phyloP scores from a whole-genome alignment of 2,113 vertebrate species.

The Pleuronectes platessa region DNA sequence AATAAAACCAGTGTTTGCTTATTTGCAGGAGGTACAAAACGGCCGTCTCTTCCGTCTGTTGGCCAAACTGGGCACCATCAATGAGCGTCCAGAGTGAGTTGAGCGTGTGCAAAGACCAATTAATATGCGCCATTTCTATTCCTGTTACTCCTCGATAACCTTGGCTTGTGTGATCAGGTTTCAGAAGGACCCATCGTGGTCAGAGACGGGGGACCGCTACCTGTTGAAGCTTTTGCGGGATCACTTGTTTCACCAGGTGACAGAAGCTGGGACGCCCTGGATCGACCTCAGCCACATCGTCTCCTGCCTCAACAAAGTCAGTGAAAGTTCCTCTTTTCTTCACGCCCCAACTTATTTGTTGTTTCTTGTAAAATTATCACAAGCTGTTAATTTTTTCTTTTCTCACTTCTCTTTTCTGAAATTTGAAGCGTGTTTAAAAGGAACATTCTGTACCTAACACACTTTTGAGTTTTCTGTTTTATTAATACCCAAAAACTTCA shows the following conservation, averaged over 20 bases:
- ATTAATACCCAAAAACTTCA: background rate
- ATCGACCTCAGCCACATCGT: constrained; percentile 99
- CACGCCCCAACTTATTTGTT: background rate
- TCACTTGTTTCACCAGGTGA: constrained; percentile 99
- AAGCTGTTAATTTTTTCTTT: background rate
- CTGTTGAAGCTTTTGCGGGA: constrained; percentile 98
- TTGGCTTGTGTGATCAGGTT: constrained; percentile 83
- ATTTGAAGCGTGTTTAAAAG: background rate
- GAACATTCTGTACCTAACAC: background rate
- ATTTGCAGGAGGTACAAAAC: constrained; percentile 95
- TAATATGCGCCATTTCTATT: background rate
- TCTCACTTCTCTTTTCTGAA: constrained; percentile 6
- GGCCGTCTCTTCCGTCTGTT: constrained; percentile 97
- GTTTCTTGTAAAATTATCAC: background rate
- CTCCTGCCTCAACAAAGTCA: constrained; percentile 99
- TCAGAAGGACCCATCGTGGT: constrained; percentile 98
- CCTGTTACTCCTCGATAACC: background rate
- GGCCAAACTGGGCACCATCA: constrained; percentile 99
- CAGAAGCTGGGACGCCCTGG: constrained; percentile 97
- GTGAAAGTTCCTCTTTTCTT: constrained; percentile 6
- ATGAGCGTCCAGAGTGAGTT: constrained; percentile 98
- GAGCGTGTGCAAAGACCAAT: background rate
- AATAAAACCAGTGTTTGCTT: constrained; percentile 1
- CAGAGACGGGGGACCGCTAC: constrained; percentile 98
- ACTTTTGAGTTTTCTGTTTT: background rate